phyloP scores from a whole-genome alignment of 2,797 vertebrate genomes.

The Coregonus suidteri region DNA sequence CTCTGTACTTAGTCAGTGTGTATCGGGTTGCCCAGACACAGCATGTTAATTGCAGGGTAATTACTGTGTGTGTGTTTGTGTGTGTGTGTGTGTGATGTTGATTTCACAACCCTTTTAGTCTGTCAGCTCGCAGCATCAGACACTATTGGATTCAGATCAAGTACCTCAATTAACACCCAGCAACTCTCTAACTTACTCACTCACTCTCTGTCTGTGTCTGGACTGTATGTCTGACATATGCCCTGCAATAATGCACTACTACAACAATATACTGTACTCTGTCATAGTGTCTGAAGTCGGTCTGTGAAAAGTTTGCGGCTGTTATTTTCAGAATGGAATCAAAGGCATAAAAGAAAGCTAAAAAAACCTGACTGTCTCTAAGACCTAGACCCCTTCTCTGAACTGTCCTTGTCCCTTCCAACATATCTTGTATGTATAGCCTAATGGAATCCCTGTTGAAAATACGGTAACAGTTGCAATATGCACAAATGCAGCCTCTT shows the following conservation, averaged over 20 bases:
- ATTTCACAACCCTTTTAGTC: slow-evolving; percentile 51
- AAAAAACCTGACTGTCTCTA: too few species aligned
- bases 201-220: slow-evolving; percentile 4
- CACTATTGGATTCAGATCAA: slow-evolving; percentile 61
- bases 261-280: background rate
- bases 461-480: too few species aligned
- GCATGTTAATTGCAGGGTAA: slow-evolving; percentile 55
- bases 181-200: background rate
- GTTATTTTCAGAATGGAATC: too few species aligned
- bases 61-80: slow-evolving; percentile 32
- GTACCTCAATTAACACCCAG: slow-evolving; percentile 35
- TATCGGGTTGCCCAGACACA: slow-evolving; percentile 50
- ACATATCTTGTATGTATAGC: too few species aligned
- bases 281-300: background rate
- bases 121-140: slow-evolving; percentile 35
- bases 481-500: too few species aligned
- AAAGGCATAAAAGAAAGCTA: too few species aligned
- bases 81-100: slow-evolving; percentile 44
- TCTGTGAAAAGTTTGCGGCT: too few species aligned
- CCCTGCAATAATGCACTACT: background rate
- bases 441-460: too few species aligned
- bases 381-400: too few species aligned
- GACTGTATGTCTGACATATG: background rate
- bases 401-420: too few species aligned
- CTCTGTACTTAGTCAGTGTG: slow-evolving; percentile 36